Evolutionary conservation across 2,113 vertebrate genomes (phyloP).

Genomic region (Rhinolophus ferrumequinum): DNA sequence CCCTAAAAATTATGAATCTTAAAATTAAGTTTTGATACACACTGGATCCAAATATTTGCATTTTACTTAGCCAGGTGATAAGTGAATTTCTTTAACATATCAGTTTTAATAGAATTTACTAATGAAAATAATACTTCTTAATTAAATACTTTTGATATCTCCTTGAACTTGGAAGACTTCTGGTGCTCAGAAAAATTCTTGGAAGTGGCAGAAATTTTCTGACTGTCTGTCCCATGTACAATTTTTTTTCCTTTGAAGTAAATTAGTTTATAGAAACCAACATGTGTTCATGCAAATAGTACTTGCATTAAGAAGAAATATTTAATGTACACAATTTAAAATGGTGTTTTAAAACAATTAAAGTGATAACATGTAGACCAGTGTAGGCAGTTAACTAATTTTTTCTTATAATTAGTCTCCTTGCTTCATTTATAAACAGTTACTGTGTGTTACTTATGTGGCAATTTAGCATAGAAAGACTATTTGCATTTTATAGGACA

Average conservation of each 20-base stretch:
- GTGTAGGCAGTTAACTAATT: background rate
- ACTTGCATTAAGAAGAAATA: background rate
- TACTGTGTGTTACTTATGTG: background rate
- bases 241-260: background rate
- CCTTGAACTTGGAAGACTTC: background rate
- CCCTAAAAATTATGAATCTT: background rate
- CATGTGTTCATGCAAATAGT: background rate
- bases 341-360: slow-evolving; percentile 22
- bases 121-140: background rate
- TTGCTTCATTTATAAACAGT: background rate
- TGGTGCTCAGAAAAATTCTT: background rate
- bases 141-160: background rate
- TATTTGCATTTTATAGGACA: background rate
- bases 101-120: background rate
- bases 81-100: background rate
- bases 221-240: background rate
- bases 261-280: background rate
- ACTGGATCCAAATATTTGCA: background rate
- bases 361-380: background rate
- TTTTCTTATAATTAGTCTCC: background rate
- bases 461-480: background rate
- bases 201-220: background rate
- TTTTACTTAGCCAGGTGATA: background rate
- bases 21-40: background rate
- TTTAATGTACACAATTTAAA: background rate